phyloP scores from a whole-genome alignment of 2,113 vertebrate genomes.

The Chaetodon trifascialis region DNA sequence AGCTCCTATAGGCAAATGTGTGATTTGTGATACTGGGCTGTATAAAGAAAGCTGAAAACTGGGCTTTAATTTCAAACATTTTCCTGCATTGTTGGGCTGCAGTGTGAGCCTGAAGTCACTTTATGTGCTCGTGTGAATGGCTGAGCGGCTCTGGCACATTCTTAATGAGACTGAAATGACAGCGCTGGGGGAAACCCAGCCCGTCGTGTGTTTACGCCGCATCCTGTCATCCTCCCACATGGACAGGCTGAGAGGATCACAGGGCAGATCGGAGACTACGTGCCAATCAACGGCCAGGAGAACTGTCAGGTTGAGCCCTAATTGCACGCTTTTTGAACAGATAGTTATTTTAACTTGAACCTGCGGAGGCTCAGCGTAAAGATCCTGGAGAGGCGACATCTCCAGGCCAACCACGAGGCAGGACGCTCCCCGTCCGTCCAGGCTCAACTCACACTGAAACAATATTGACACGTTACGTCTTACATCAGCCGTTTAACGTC shows the following conservation, averaged over 20 bases:
- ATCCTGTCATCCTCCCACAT: slow-evolving; percentile 60
- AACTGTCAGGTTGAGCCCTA: slow-evolving; percentile 47
- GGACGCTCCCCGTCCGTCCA: slow-evolving; percentile 21
- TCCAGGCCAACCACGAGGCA: neutral
- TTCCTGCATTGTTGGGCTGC: neutral
- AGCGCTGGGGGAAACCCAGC: neutral
- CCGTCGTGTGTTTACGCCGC: slow-evolving; percentile 24
- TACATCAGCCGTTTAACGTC: slow-evolving; percentile 60
- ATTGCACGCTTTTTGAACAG: slow-evolving; percentile 55
- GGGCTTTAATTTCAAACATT: neutral
- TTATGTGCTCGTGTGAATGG: too few species aligned
- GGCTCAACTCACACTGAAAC: slow-evolving; percentile 10
- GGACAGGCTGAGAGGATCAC: slow-evolving; percentile 62
- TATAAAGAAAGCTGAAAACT: neutral
- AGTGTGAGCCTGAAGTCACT: neutral
- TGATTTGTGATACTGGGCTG: too few species aligned
- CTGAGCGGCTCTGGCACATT: neutral
- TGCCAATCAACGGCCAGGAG: slow-evolving; percentile 60
- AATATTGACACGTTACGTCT: slow-evolving; percentile 37
- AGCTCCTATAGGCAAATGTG: neutral
- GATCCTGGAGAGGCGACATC: neutral
- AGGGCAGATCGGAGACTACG: slow-evolving; percentile 54
- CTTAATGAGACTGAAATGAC: slow-evolving; percentile 27
- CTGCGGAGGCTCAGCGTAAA: slow-evolving; percentile 26
- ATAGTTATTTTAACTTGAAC: slow-evolving; percentile 65